These are phyloP conservation scores for Eupithecia subumbrata DNA, from an alignment of 2,888 invertebrate species.

Conservation along the genomic window DNA sequence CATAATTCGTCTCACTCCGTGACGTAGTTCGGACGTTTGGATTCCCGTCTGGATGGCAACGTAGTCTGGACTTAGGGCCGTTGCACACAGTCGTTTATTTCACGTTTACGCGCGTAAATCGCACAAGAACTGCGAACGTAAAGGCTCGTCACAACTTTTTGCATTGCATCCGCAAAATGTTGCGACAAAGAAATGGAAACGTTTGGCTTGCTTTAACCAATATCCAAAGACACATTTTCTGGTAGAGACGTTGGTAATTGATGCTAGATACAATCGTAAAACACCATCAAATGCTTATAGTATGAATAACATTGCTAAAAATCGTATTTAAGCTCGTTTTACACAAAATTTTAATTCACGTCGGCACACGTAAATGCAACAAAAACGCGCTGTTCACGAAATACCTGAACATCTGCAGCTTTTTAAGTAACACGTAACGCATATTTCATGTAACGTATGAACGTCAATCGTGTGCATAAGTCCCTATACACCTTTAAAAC, in stretches of 20 bases:
- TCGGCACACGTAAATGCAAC: neutral
- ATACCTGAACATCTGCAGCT: neutral
- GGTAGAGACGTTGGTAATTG: neutral
- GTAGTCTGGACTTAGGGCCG: neutral
- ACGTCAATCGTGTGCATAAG: neutral
- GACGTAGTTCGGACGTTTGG: conserved; percentile 63
- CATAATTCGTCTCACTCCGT: conserved; percentile 76
- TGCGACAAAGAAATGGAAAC: neutral
- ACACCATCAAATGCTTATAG: too few relatives aligned
- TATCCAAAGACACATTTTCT: neutral
- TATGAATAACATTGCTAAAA: too few relatives aligned
- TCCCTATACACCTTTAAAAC: conserved; percentile 56
- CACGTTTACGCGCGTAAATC: neutral
- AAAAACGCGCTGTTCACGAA: neutral
- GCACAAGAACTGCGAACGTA: neutral
- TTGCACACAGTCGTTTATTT: neutral
- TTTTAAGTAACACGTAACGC: neutral
- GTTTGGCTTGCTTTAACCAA: neutral
- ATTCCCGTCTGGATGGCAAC: conserved; percentile 59
- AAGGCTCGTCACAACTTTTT: neutral
- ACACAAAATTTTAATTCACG: neutral
- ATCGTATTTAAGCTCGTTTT: too few relatives aligned
- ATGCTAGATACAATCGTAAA: neutral
- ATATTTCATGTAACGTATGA: neutral
- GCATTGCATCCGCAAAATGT: neutral